phyloP scores from a whole-genome alignment of 1,140 invertebrate species.

The Sogatella furcifera region DNA sequence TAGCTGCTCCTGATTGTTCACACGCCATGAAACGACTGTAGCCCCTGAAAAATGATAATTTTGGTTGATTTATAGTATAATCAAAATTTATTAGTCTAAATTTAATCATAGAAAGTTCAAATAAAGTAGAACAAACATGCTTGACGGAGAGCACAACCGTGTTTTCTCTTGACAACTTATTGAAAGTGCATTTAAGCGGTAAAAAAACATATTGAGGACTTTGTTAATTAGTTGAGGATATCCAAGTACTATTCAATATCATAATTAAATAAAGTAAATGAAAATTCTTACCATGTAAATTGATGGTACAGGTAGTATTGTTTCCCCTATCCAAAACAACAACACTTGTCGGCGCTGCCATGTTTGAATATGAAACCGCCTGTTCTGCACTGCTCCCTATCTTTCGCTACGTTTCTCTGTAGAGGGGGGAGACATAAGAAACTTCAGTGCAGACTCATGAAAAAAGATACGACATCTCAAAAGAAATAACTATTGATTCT shows the following conservation, averaged over 20 bases:
- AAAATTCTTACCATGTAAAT: constrained; percentile 67
- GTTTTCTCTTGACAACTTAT: no score
- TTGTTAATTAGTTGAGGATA: no score
- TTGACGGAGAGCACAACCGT: neutral
- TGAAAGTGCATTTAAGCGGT: no score
- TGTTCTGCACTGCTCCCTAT: constrained; percentile 2
- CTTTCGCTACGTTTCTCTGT: neutral
- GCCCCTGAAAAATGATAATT: constrained; percentile 54
- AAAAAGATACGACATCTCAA: no score
- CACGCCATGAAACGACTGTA: constrained; percentile 87
- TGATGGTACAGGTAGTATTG: constrained; percentile 89
- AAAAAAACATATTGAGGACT: no score
- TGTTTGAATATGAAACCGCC: constrained; percentile 37
- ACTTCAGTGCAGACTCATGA: no score
- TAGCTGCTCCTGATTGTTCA: constrained; percentile 88
- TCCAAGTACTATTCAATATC: neutral
- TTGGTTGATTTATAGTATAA: neutral
- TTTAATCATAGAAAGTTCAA: neutral
- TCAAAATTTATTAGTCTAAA: neutral
- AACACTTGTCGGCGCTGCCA: constrained; percentile 81
- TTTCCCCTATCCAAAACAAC: constrained; percentile 87
- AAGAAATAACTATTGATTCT: no score
- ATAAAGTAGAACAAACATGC: neutral
- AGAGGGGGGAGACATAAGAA: neutral
- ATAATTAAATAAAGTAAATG: neutral